phyloP scores from a whole-genome alignment of 1,140 invertebrate species.

The Neelides sp. region DNA sequence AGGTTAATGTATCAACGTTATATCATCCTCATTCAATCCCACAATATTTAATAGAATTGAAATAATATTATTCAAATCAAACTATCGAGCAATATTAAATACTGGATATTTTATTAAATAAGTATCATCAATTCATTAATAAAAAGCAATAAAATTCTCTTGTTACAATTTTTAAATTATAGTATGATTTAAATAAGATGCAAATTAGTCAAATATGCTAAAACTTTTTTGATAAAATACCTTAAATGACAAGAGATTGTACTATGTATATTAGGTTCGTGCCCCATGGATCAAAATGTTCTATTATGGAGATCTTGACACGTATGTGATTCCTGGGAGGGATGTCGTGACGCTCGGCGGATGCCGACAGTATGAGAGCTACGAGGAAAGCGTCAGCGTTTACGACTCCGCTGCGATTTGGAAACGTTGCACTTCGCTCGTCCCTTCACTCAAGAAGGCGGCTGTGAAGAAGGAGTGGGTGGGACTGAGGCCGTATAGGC shows the following conservation, averaged over 20 bases:
- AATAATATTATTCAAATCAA: too few relatives aligned
- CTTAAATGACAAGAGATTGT: slow-evolving; percentile 17
- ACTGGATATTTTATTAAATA: too few relatives aligned
- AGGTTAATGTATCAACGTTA: too few relatives aligned
- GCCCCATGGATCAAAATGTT: slow-evolving; percentile 84
- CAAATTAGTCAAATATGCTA: too few relatives aligned
- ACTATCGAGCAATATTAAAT: too few relatives aligned
- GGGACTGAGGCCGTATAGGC: slow-evolving; percentile 34
- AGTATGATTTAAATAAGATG: too few relatives aligned
- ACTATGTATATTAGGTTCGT: slow-evolving; percentile 51
- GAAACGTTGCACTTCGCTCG: slow-evolving; percentile 53
- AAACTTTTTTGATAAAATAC: slow-evolving; percentile 6
- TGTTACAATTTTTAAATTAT: too few relatives aligned
- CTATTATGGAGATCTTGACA: slow-evolving; percentile 67
- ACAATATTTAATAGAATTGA: too few relatives aligned
- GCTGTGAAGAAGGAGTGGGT: slow-evolving; percentile 50
- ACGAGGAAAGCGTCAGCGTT: slow-evolving; percentile 50
- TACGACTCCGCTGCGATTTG: slow-evolving; percentile 60
- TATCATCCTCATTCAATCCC: too few relatives aligned
- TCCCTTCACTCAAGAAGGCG: slow-evolving; percentile 56
- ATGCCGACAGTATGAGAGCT: slow-evolving; percentile 63
- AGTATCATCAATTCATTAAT: too few relatives aligned
- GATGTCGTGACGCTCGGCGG: slow-evolving; percentile 66
- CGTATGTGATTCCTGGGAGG: slow-evolving; percentile 72
- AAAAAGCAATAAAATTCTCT: too few relatives aligned